Conservation (phyloP, 2,113 vertebrate species). For the Empidonax traillii region DNA sequence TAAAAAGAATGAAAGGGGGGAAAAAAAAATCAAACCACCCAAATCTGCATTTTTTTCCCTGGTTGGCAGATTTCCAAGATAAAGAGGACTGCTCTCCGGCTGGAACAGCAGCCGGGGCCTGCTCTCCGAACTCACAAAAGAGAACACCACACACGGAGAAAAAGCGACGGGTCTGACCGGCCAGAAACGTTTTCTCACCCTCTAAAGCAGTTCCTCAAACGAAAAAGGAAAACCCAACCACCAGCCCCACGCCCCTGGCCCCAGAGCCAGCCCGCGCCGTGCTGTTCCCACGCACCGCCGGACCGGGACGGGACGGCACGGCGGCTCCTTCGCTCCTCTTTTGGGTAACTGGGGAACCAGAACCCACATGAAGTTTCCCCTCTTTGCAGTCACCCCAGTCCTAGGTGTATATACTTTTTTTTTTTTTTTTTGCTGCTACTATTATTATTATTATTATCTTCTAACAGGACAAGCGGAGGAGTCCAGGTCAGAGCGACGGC, state of each 20-base stretch:
- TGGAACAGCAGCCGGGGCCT: slow-evolving; percentile 39
- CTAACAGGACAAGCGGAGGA: background rate
- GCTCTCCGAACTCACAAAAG: slow-evolving; percentile 32
- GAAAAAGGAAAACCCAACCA: background rate
- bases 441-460: too few species aligned
- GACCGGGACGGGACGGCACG: background rate
- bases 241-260: background rate
- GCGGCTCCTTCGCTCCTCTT: background rate
- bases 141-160: background rate
- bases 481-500: background rate
- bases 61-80: slow-evolving; percentile 62
- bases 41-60: background rate
- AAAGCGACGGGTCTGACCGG: background rate
- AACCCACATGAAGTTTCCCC: background rate
- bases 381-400: background rate
- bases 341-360: background rate
- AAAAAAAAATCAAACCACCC: background rate
- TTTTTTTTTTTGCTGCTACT: background rate
- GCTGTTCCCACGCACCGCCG: slow-evolving; percentile 10
- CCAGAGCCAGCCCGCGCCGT: background rate
- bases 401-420: background rate
- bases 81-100: slow-evolving; percentile 27
- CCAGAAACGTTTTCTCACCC: background rate
- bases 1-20: background rate
- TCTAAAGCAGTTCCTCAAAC: background rate